Base-by-base conservation (phyloP, 2,888 invertebrate genomes). In the Fragum sueziense region DNA sequence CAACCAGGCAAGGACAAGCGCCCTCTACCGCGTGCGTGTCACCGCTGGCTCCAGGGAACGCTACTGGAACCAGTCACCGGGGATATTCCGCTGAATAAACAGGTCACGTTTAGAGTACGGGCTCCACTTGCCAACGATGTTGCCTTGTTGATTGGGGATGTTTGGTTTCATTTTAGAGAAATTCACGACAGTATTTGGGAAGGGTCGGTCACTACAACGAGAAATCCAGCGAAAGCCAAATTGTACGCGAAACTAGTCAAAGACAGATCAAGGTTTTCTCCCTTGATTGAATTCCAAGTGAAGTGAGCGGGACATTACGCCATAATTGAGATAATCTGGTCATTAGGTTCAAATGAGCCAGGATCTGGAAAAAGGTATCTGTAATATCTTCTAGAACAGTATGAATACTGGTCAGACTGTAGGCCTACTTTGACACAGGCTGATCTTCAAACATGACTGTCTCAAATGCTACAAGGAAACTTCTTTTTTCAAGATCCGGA, bases 141-240 rank as follows among this genome's bases (percentile, higher is more conserved):
- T 59, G 90, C 91, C 1, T 84, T 92, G 62, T 84, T 91, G 52
- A 88, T 91, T 25, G 90, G 89, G 4, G 90, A 88, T 68, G 89
- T 90, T 11, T 91, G 91, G 91, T 90, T 88, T 77, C 91, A 91
- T 82, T 89, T 91, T 68, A 85, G 86, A n/a, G 85, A 85, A n/a
- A 76, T 89, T 9, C 86, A 88, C 20, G 90, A 90, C 76, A 86
- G 88, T 65, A 87, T 90, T 34, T 91, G 91, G 90, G 89, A 89
- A 78, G 90, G 90, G 0, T 85, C 85, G 9, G 86, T 90, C 1
- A 85, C 86, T 4, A 90, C 90, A 9, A 88, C 90, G 61, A 84
- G 79, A 41, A 78, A 76, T 3, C 78, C 86, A 0, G 87, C 89
- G 41, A 82, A 86, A 37, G 89, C 89, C 14, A 90, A 90, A 72